Evolutionary conservation across 2,113 vertebrate species (phyloP).

Genomic region (Atractosteus spatula): DNA sequence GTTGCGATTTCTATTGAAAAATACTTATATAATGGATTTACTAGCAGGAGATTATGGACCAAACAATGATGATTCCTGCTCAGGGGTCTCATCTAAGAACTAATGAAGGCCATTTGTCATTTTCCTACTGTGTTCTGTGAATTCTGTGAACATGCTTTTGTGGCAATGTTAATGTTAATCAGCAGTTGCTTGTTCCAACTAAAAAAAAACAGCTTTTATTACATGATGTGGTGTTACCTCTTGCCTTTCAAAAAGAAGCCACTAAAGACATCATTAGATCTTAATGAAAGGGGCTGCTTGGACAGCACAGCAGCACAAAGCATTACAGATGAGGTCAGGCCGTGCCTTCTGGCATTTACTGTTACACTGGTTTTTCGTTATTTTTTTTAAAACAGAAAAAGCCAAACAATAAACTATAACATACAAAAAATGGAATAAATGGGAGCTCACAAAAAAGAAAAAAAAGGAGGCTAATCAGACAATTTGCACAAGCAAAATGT

Average conservation of each 20-base stretch:
- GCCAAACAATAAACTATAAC: too few relatives aligned
- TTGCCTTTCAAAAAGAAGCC: neutral
- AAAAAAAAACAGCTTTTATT: neutral
- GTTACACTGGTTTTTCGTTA: too few relatives aligned
- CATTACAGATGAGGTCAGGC: too few relatives aligned
- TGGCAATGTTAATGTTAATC: neutral
- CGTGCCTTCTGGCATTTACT: too few relatives aligned
- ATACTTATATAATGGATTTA: neutral
- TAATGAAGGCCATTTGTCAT: constrained; percentile 14
- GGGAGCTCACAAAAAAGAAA: too few relatives aligned
- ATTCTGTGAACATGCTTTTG: neutral
- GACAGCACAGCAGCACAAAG: neutral
- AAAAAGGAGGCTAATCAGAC: too few relatives aligned
- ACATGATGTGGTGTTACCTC: neutral
- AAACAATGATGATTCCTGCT: constrained; percentile 5
- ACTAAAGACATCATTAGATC: neutral
- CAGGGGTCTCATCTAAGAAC: neutral
- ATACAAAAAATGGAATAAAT: too few relatives aligned
- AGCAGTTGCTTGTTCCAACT: neutral
- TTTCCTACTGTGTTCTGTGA: neutral
- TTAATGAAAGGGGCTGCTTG: neutral
- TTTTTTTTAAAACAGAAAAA: too few relatives aligned
- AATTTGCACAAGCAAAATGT: too few relatives aligned
- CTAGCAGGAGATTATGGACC: neutral
- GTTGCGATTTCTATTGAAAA: neutral